A percentile compares a stretch with the other conserved stretches of the same genome.
Conservation (phyloP, 2,888 invertebrate genomes). For the Diaperis boleti region DNA sequence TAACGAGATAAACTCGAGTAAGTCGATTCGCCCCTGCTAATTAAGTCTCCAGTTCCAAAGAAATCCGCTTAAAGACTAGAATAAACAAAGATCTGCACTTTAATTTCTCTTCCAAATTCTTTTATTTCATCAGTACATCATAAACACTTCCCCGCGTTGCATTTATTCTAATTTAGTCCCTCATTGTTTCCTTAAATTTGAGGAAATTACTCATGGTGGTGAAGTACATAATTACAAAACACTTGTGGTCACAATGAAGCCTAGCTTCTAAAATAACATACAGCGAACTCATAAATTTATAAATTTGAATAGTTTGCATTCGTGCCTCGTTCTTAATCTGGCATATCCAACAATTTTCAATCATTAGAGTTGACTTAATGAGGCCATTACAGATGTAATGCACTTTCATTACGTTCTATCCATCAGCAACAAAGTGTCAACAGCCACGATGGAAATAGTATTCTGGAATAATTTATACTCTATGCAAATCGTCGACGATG, state of each 20-base stretch:
- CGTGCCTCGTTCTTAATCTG: no score
- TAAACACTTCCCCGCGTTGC: background rate
- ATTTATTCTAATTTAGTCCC: background rate
- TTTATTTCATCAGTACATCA: slow-evolving; percentile 1
- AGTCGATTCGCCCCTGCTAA: slow-evolving; percentile 1
- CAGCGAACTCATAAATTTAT: no score
- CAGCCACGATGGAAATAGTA: background rate
- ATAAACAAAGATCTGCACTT: background rate
- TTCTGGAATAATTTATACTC: slow-evolving; percentile 20
- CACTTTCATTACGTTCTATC: slow-evolving; percentile 6
- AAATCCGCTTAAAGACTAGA: background rate
- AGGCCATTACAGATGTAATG: slow-evolving; percentile 3
- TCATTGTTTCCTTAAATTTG: background rate
- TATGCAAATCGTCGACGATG: slow-evolving; percentile 18
- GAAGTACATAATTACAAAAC: slow-evolving; percentile 15
- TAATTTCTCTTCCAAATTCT: background rate
- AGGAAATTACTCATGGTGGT: background rate
- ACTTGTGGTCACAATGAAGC: no score
- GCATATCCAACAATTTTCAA: slow-evolving; percentile 16
- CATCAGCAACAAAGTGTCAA: slow-evolving; percentile 11
- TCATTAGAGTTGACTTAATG: slow-evolving; percentile 1
- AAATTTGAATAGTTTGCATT: no score
- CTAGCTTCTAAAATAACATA: no score
- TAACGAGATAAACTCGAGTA: slow-evolving; percentile 13
- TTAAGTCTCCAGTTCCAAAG: slow-evolving; percentile 1